phyloP scores from a whole-genome alignment of 2,888 invertebrate genomes.

The Drosophila demipolita region DNA sequence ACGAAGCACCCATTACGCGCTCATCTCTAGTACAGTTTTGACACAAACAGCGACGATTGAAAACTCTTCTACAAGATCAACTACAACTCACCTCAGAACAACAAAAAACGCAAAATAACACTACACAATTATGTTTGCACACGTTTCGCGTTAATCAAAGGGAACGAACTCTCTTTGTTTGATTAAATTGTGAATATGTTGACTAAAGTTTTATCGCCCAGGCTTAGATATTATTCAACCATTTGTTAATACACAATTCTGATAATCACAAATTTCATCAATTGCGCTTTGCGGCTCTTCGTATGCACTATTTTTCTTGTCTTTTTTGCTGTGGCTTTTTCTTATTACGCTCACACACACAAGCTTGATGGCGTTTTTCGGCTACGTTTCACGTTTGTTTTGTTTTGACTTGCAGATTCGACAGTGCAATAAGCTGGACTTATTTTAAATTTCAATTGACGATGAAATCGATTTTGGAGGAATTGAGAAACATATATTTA shows the following conservation, averaged over 20 bases:
- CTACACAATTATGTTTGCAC: slow-evolving; percentile 28
- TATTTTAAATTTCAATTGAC: slow-evolving; percentile 26
- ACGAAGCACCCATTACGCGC: slow-evolving; percentile 15
- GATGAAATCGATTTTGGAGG: slow-evolving; percentile 25
- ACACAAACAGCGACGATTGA: slow-evolving; percentile 41
- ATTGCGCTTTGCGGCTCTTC: slow-evolving; percentile 61
- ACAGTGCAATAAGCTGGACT: slow-evolving; percentile 28
- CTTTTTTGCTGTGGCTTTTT: slow-evolving; percentile 49
- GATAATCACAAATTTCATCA: slow-evolving; percentile 70
- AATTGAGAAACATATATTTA: slow-evolving; percentile 22
- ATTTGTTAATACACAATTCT: slow-evolving; percentile 58
- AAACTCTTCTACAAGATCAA: slow-evolving; percentile 33
- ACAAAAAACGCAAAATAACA: slow-evolving; percentile 56
- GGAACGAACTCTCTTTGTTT: slow-evolving; percentile 1
- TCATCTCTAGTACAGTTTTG: slow-evolving; percentile 60
- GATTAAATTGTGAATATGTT: slow-evolving; percentile 7
- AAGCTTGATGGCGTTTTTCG: slow-evolving; percentile 53
- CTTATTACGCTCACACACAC: slow-evolving; percentile 48
- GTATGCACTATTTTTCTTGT: slow-evolving; percentile 58
- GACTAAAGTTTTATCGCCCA: slow-evolving; percentile 31
- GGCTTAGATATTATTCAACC: slow-evolving; percentile 68
- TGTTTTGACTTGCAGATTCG: slow-evolving; percentile 56
- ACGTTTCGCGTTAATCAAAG: slow-evolving; percentile 1
- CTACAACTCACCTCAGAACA: slow-evolving; percentile 59
- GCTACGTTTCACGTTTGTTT: slow-evolving; percentile 64